Conservation (phyloP, 2,797 vertebrate species). For the Acrocephalus scirpaceus region DNA sequence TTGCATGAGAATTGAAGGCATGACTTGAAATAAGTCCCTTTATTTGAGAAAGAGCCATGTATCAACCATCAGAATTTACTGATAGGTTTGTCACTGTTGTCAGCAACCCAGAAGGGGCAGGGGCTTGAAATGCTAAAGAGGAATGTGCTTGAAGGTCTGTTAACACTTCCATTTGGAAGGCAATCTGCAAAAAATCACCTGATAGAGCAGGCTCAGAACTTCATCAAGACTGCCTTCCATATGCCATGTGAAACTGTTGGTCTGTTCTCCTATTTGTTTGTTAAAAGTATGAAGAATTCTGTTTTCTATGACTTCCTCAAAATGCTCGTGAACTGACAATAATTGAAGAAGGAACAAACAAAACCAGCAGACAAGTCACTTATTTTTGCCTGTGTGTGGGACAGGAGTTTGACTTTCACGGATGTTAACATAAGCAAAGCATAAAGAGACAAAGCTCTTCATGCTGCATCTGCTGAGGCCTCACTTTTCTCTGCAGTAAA, state of each 20-base stretch:
- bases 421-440: not conserved
- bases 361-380: not conserved
- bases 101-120: not conserved
- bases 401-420: not conserved
- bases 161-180: not conserved
- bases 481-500: not conserved
- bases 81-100: not conserved
- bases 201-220: not conserved
- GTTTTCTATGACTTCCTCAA: not conserved
- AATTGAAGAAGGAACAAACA: not conserved
- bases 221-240: not conserved
- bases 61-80: not conserved
- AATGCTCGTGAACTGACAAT: not conserved
- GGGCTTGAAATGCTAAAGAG: not conserved
- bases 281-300: not conserved
- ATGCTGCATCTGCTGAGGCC: not conserved
- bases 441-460: not conserved
- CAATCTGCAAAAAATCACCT: not conserved
- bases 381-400: not conserved
- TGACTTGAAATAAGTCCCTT: not conserved
- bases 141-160: not conserved
- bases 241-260: not conserved
- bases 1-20: not conserved
- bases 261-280: not conserved
- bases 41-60: not conserved